These are phyloP conservation scores for Cichlasoma orientale DNA, from an alignment of 2,797 vertebrate genomes.

Conservation along the genomic window DNA sequence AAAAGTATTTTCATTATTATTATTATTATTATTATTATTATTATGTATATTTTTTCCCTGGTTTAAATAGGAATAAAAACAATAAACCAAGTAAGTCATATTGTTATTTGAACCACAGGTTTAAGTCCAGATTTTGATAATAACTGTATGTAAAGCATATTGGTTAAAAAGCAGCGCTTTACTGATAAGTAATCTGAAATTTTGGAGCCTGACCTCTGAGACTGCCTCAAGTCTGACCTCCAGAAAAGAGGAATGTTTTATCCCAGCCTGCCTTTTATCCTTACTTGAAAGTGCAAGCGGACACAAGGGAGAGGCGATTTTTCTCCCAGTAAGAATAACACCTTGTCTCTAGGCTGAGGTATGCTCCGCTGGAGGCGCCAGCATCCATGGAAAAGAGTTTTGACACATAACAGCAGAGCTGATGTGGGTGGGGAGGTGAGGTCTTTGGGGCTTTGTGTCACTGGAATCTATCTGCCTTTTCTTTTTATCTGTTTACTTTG, in stretches of 20 bases:
- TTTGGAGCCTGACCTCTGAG: background rate
- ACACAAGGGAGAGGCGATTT: slow-evolving; percentile 21
- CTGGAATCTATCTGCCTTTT: slow-evolving; percentile 19
- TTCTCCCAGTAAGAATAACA: slow-evolving; percentile 56
- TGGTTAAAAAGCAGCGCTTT: background rate
- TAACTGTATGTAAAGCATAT: background rate
- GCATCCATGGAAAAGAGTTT: slow-evolving; percentile 30
- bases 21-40: background rate
- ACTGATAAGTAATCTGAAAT: background rate
- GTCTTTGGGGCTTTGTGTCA: slow-evolving; percentile 30
- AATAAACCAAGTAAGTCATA: background rate
- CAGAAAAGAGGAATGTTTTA: background rate
- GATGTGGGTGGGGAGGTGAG: slow-evolving; percentile 37
- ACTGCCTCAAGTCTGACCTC: slow-evolving; percentile 19
- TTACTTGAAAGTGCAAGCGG: slow-evolving; percentile 3
- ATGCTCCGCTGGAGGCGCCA: slow-evolving; percentile 34
- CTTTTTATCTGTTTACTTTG: slow-evolving; percentile 10
- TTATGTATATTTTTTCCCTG: background rate
- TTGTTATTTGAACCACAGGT: background rate
- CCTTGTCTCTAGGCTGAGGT: slow-evolving; percentile 48
- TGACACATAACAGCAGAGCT: slow-evolving; percentile 41
- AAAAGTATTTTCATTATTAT: background rate
- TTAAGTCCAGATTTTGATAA: background rate
- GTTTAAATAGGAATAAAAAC: background rate
- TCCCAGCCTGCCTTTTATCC: slow-evolving; percentile 19